Conservation (phyloP, 2,888 invertebrate species). For the Himalopsyche anomala region DNA sequence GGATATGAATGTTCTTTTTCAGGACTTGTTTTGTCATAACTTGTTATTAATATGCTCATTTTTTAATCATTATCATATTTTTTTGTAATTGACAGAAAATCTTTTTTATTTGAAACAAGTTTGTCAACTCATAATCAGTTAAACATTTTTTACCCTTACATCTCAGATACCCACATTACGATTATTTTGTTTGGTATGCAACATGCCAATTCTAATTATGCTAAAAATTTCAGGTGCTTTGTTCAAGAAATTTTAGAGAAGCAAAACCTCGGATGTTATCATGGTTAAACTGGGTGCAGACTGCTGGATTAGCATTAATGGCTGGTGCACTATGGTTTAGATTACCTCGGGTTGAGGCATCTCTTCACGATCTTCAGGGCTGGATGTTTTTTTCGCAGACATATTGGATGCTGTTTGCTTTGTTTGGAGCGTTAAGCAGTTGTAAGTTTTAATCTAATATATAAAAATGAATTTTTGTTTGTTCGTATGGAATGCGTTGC, state of each 20-base stretch:
- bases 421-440: constrained; percentile 86
- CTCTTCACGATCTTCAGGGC: constrained; percentile 86
- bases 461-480: too few species aligned
- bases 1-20: too few species aligned
- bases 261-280: constrained; percentile 86
- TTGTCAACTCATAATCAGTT: neutral
- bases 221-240: constrained; percentile 76
- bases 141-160: neutral
- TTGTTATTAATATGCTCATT: too few species aligned
- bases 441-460: constrained; percentile 77
- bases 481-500: too few species aligned
- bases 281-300: constrained; percentile 86
- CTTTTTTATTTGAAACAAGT: too few species aligned
- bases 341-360: constrained; percentile 84
- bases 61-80: too few species aligned
- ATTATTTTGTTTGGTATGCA: too few species aligned
- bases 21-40: too few species aligned
- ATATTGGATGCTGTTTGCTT: constrained; percentile 89
- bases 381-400: constrained; percentile 91
- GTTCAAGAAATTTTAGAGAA: constrained; percentile 85
- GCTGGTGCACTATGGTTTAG: constrained; percentile 88
- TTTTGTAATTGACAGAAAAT: too few species aligned
- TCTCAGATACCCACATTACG: too few species aligned
- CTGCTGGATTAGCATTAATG: constrained; percentile 82
- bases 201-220: neutral